Evolutionary conservation across 1,140 invertebrate species (phyloP), one percentile per base, ranked within the genome.

Genomic region (Drosophila santomea): DNA sequence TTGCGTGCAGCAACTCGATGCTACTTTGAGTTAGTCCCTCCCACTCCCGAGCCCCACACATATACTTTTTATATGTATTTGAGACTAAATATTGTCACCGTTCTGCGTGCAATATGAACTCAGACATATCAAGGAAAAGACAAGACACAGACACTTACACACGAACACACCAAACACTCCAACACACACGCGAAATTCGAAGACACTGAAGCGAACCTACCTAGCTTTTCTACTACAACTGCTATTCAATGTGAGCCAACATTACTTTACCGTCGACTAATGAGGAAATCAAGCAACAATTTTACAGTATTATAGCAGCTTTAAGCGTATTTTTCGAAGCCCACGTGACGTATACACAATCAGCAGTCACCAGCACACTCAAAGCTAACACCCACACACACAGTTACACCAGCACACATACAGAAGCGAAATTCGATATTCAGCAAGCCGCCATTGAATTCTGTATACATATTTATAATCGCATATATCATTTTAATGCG

Each of bases 11-110:
- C 74, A 62, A 76, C 67, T 62, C 39, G 58, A 74, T 59, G 55
- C 56, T 39, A 58, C 51, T 67, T 81, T 81, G 45, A 56, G 73
- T 77, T 77, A 41, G 44, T 48, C 57, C 47, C 60, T 20, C 66
- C 44, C 32, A 50, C 36, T 74, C 71, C 64, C 59, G 36, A 78
- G 61, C 48, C 67, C 77, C 64, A 80, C 63, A 83, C 78, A 84
- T 80, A 89, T 89, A 89, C 77, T 84, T 89, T 86, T 89, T 67
- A 84, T 89, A 90, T 89, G 84, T 89, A 89, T 90, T 90, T 89
- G 84, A 89, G 84, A 89, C 84, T 89, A 89, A 68, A 80, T 89
- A 80, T 72, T 89, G 84, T 38, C 67, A 89, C 76, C 61, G 73
- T 68, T 41, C 48, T 66, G 69, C 75, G 66, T 76, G 79, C 83